A percentile compares a stretch with the other conserved stretches of the same genome.
phyloP scores from a whole-genome alignment of 2,113 vertebrate genomes.

The Lycaon pictus region DNA sequence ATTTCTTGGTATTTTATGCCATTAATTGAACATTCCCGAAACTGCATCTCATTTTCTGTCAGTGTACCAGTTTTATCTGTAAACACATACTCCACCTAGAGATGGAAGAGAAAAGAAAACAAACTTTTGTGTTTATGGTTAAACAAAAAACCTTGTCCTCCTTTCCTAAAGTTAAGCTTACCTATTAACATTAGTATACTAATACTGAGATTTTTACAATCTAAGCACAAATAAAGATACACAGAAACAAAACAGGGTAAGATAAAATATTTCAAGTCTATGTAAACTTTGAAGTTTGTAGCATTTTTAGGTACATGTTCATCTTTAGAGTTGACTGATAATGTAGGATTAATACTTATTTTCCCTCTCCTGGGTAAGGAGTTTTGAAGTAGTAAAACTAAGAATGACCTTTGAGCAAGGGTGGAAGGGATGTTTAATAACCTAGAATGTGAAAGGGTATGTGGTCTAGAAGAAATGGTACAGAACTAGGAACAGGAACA shows the following conservation, averaged over 20 bases:
- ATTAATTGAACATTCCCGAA: slow-evolving; percentile 97
- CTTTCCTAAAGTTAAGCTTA: slow-evolving; percentile 26
- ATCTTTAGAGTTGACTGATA: not conserved
- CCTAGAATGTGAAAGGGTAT: not conserved
- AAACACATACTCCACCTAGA: slow-evolving; percentile 98
- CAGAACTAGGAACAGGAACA: not conserved
- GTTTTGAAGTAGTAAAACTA: not conserved
- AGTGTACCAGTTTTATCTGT: slow-evolving; percentile 98
- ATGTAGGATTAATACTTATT: not conserved
- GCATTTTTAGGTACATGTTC: not conserved
- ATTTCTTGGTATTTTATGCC: slow-evolving; percentile 97
- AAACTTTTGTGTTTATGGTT: slow-evolving; percentile 1
- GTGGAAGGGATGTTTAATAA: not conserved
- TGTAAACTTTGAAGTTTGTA: not conserved
- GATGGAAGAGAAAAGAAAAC: slow-evolving; percentile 52
- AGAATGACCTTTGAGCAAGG: slow-evolving; percentile 14
- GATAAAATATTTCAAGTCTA: slow-evolving; percentile 16
- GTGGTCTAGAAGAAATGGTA: not conserved
- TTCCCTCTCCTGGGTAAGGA: not conserved
- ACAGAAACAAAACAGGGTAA: slow-evolving; percentile 35
- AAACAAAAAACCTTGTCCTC: not conserved
- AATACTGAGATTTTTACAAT: not conserved
- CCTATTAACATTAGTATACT: not conserved
- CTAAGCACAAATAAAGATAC: not conserved
- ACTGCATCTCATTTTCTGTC: slow-evolving; percentile 99